These are phyloP conservation scores for Pseudomugil gertrudae DNA, from an alignment of 2,797 vertebrate species.

Conservation along the genomic window DNA sequence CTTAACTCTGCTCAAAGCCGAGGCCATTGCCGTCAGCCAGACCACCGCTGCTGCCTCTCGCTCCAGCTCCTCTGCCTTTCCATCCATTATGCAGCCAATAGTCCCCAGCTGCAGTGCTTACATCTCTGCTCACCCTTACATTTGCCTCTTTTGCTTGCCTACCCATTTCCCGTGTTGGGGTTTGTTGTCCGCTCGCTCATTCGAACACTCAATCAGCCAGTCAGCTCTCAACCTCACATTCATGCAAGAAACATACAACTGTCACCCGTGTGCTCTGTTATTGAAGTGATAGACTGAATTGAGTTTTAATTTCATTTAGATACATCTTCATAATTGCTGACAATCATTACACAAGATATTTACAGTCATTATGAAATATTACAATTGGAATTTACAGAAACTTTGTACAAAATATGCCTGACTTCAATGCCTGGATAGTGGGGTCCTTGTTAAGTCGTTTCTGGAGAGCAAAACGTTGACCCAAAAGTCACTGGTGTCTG, in stretches of 20 bases:
- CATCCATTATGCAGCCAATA: slow-evolving; percentile 75
- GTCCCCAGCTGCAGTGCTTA: slow-evolving; percentile 64
- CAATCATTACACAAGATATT: slow-evolving; percentile 88
- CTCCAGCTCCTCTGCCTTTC: slow-evolving; percentile 57
- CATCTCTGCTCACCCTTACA: slow-evolving; percentile 48
- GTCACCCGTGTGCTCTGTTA: slow-evolving; percentile 60
- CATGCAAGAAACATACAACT: slow-evolving; percentile 63
- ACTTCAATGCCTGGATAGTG: slow-evolving; percentile 81
- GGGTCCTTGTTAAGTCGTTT: slow-evolving; percentile 78
- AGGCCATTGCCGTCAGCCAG: slow-evolving; percentile 46
- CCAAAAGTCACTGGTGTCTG: slow-evolving; percentile 79
- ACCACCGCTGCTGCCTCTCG: slow-evolving; percentile 47
- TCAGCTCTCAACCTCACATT: slow-evolving; percentile 45
- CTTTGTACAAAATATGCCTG: slow-evolving; percentile 87
- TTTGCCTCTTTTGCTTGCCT: slow-evolving; percentile 35
- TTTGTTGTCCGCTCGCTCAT: slow-evolving; percentile 54
- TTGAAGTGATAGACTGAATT: slow-evolving; percentile 83
- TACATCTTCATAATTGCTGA: slow-evolving; percentile 87
- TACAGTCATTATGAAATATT: slow-evolving; percentile 89
- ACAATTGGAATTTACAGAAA: slow-evolving; percentile 87
- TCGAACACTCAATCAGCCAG: slow-evolving; percentile 60
- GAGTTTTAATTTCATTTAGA: slow-evolving; percentile 88
- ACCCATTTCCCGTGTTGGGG: slow-evolving; percentile 28
- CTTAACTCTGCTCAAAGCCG: slow-evolving; percentile 41
- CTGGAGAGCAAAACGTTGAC: slow-evolving; percentile 76